Conservation (phyloP, 2,797 vertebrate genomes). For the Lutjanus argentimaculatus region DNA sequence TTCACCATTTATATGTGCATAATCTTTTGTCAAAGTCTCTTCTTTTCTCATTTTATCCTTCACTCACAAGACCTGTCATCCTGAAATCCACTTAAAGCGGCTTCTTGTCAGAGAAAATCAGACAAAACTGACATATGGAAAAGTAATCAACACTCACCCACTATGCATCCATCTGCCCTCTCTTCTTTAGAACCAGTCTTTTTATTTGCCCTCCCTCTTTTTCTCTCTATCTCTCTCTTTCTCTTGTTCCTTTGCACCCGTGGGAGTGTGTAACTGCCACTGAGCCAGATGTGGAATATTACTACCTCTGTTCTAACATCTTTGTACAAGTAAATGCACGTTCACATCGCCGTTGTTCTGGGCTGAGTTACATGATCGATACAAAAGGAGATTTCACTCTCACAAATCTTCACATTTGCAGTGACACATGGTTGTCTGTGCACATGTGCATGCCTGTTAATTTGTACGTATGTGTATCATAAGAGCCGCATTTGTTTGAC, state of each 20-base stretch:
- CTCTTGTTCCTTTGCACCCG: conserved; percentile 30
- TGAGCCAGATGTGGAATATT: conserved; percentile 60
- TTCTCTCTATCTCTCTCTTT: conserved; percentile 7
- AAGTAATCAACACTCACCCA: conserved; percentile 53
- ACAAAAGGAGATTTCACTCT: conserved; percentile 4
- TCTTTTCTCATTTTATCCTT: conserved; percentile 56
- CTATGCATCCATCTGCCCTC: conserved; percentile 45
- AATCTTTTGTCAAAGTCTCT: conserved; percentile 55
- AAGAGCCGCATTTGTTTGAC: conserved; percentile 13
- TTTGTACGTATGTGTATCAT: background rate
- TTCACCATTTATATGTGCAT: conserved; percentile 65
- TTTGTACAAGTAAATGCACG: conserved; percentile 20
- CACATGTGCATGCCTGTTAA: background rate
- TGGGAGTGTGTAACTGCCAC: conserved; percentile 34
- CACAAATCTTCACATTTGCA: background rate
- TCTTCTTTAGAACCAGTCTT: conserved; percentile 9
- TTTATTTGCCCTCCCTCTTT: conserved; percentile 17
- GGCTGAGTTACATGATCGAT: background rate
- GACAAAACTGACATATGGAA: conserved; percentile 48
- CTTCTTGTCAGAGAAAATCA: conserved; percentile 62
- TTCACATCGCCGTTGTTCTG: background rate
- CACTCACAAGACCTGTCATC: conserved; percentile 53
- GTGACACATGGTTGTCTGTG: background rate
- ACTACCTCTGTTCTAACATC: conserved; percentile 36
- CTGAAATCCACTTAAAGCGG: conserved; percentile 56